Evolutionary conservation across 2,113 vertebrate species (phyloP).

Genomic region (Psittacula cyanocephala): DNA sequence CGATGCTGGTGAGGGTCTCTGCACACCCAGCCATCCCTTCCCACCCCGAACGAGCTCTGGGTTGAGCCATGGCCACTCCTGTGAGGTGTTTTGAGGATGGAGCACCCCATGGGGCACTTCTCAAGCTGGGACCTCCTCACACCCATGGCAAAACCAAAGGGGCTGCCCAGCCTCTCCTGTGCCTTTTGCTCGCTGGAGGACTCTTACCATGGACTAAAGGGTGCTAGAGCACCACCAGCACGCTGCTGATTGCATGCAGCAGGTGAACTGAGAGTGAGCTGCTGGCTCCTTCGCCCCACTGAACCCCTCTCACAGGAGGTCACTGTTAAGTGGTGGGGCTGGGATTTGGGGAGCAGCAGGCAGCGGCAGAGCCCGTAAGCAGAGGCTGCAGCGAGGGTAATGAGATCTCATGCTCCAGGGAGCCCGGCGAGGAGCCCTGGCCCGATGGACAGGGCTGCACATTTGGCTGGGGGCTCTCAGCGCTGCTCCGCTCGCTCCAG

Average conservation of each 20-base stretch:
- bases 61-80: background rate
- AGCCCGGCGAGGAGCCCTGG: background rate
- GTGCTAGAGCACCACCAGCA: background rate
- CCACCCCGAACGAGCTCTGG: background rate
- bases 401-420: slow-evolving; percentile 48
- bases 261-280: background rate
- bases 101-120: fast-evolving
- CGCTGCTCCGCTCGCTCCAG: background rate
- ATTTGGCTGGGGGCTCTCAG: slow-evolving; percentile 21
- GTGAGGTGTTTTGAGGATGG: background rate
- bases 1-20: background rate
- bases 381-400: background rate
- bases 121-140: background rate
- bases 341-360: background rate
- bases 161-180: background rate
- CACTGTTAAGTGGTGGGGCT: fast-evolving
- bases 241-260: background rate
- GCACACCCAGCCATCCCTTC: background rate
- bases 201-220: background rate
- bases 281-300: fast-evolving
- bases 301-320: background rate
- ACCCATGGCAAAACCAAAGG: background rate
- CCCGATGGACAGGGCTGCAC: slow-evolving; percentile 12
- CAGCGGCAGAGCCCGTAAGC: background rate
- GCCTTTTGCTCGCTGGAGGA: background rate